Evolutionary conservation across 1,140 invertebrate species (phyloP), one percentile per base, ranked within the genome.

Genomic region (Cephus cinctus): DNA sequence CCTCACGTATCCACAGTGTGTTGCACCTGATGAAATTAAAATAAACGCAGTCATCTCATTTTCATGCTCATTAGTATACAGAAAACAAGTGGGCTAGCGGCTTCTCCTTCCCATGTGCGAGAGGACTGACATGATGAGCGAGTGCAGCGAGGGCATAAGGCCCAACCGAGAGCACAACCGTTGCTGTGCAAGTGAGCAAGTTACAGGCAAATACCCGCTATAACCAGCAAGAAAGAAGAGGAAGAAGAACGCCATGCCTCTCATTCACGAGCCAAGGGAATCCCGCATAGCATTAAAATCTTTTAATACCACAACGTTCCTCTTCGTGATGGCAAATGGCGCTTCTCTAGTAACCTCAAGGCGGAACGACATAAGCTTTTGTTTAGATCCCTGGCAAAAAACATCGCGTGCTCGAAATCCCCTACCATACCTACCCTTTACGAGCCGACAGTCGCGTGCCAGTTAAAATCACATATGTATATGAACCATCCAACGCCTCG

Each of bases 41-140:
- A 72, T 72, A 69, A 72, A 69, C 62, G 61, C 61, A 67, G 54
- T 67, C 69, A 64, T 72, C 64, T 76, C 64, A 72, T 75, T 73
- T 72, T 73, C 70, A 73, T 68, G 59, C 65, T 73, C 69, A 73
- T 73, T 69, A 73, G 67, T 71, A 73, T 71, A 73, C 63, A 52
- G 56, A 59, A 61, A 71, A 71, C 66, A 74, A 74, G 71, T 71
- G 67, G 64, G 62, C 65, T 65, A 69, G 61, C 59, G 52, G 62
- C 67, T 67, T 69, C 58, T 59, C n/a, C n/a, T n/a, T n/a, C n/a
- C n/a, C n/a, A n/a, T n/a, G n/a, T n/a, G n/a, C n/a, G n/a, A n/a
- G n/a, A n/a, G n/a, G n/a, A n/a, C n/a, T n/a, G n/a, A n/a, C n/a
- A n/a, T n/a, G n/a, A n/a, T n/a, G n/a, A n/a, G n/a, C n/a, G n/a